Evolutionary conservation across 2,113 vertebrate genomes (phyloP).

Genomic region (Centropristis striata): DNA sequence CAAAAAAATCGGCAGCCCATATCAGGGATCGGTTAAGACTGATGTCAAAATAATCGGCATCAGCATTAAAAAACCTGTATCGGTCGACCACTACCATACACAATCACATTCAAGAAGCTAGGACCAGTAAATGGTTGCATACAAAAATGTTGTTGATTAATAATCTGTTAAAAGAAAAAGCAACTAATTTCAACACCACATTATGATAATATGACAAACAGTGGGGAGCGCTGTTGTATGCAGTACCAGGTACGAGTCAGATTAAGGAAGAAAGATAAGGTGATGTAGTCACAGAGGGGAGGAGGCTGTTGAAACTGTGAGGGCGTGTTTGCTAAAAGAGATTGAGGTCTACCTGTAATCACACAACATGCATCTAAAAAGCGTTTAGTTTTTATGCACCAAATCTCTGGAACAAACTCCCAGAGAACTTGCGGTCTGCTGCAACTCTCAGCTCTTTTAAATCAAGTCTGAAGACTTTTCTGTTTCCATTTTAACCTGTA

Average conservation of each 20-base stretch:
- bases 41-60: too few species aligned
- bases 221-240: neutral
- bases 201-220: neutral
- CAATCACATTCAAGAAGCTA: neutral
- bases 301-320: neutral
- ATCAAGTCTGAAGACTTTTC: too few species aligned
- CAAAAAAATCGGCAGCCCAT: too few species aligned
- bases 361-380: neutral
- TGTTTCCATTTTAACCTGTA: too few species aligned
- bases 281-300: neutral
- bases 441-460: too few species aligned
- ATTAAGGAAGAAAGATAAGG: neutral
- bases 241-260: neutral
- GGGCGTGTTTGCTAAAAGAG: neutral
- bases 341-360: neutral
- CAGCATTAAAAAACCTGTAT: too few species aligned
- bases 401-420: too few species aligned
- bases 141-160: neutral
- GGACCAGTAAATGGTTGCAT: neutral
- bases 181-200: neutral
- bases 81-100: too few species aligned
- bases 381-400: too few species aligned
- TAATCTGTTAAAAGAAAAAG: neutral
- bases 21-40: too few species aligned
- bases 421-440: too few species aligned